Conservation (phyloP, 2,113 vertebrate genomes). For the Vidua chalybeata region DNA sequence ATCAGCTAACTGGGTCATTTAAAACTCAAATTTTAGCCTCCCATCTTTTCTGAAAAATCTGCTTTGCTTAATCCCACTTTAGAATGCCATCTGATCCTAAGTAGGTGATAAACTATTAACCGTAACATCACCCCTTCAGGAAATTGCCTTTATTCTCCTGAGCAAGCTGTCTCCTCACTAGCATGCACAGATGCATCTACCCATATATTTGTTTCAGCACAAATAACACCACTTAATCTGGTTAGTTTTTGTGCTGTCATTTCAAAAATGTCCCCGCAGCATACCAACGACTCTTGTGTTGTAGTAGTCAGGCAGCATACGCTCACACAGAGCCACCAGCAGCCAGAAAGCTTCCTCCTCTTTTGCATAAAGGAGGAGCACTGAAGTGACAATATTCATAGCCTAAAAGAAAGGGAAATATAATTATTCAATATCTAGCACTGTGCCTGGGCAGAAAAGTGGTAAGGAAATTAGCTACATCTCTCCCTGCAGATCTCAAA, state of each 20-base stretch:
- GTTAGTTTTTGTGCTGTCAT: background rate
- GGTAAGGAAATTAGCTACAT: background rate
- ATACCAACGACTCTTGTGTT: slow-evolving; percentile 97
- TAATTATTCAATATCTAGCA: background rate
- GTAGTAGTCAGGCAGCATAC: slow-evolving; percentile 99
- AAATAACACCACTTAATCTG: background rate
- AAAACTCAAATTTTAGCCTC: background rate
- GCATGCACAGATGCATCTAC: background rate
- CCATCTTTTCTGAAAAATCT: background rate
- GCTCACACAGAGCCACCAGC: slow-evolving; percentile 94
- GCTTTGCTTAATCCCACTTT: background rate
- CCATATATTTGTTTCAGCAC: background rate
- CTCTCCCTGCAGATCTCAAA: background rate
- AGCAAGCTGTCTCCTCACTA: background rate
- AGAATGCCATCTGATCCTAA: background rate
- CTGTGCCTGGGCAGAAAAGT: background rate
- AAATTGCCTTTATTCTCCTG: background rate
- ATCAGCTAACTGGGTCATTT: background rate
- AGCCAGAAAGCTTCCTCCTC: slow-evolving; percentile 99
- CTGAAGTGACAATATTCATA: slow-evolving; percentile 98
- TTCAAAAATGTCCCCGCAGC: slow-evolving; percentile 26
- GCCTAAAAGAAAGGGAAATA: slow-evolving; percentile 75
- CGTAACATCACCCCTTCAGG: background rate
- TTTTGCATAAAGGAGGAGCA: slow-evolving; percentile 95
- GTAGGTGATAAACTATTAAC: background rate